Base-by-base conservation (phyloP, 1,140 invertebrate genomes). In the Leptoteleia sp. region DNA sequence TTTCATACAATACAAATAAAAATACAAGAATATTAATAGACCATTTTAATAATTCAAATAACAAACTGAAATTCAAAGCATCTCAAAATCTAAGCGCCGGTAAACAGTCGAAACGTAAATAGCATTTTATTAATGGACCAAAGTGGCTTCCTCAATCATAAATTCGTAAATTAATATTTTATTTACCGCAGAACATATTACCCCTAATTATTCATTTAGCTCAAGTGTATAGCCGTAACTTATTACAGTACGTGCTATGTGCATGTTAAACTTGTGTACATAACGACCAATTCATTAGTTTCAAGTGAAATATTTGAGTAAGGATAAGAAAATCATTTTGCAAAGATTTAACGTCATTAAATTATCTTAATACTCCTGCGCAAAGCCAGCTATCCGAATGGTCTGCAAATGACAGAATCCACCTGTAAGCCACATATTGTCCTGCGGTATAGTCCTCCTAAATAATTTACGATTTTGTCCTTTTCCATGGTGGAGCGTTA, bases 341-440 rank as follows among this genome's bases (percentile, higher is more conserved):
- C 12, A 29, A 47, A 47, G 43, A 29, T 31, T 47, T 47, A 47
- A 12, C 31, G 13, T 45, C 42, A 27, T 27, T 48, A 31, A 33
- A 48, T 48, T 48, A 48, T 48, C 25, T 48, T 48, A 48, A 31
- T 33, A 48, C 27, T 33, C 12, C 3, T n/a, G 16, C 33, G 45
- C 31, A 48, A 48, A 31, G 12, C 45, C 45, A 17, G 4, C 45
- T 16, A 16, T 33, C 22, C 15, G 3, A 47, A 47, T 13, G 43
- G 19, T 47, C 43, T 47, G 43, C 22, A 47, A 47, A 27, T 47
- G 43, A 47, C 43, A 29, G 19, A 47, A 27, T 13, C 12, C 22
- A 47, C 12, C 16, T 42, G 4, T 42, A 19, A 42, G 6, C 9
- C 43, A 29, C 37, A 16, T 43, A 43, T 27, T 27, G 19, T 47